These are phyloP conservation scores for Micronycteris hirsuta DNA, from an alignment of 2,113 vertebrate species.

Conservation along the genomic window DNA sequence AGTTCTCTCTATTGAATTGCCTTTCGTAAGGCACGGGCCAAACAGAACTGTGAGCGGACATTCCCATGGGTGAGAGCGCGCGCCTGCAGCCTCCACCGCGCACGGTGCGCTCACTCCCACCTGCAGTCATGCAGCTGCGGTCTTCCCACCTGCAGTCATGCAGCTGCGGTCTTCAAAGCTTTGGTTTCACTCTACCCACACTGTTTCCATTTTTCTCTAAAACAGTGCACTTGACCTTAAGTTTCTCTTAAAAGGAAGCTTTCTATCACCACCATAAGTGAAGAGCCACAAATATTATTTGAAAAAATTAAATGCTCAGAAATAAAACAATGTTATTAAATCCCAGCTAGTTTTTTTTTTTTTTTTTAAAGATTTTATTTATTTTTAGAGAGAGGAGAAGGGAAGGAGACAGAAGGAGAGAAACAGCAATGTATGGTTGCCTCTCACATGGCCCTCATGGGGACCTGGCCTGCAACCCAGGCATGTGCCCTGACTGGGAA, in stretches of 20 bases:
- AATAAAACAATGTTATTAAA: not conserved
- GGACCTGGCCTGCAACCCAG: too few relatives aligned
- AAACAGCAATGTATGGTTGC: too few relatives aligned
- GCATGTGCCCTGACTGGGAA: too few relatives aligned
- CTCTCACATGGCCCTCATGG: too few relatives aligned
- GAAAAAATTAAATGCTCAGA: not conserved
- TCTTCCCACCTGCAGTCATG: too few relatives aligned
- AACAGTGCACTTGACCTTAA: not conserved
- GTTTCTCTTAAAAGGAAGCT: not conserved
- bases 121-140: too few relatives aligned
- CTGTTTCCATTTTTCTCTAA: not conserved
- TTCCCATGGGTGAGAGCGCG: fast-evolving
- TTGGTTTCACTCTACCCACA: not conserved
- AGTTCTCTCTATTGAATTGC: not conserved
- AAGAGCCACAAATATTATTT: not conserved
- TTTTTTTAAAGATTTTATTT: too few relatives aligned
- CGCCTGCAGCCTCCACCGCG: fast-evolving
- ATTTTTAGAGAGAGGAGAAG: too few relatives aligned
- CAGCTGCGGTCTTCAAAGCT: not conserved
- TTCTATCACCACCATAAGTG: not conserved
- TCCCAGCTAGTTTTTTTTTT: too few relatives aligned
- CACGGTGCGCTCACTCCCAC: too few relatives aligned
- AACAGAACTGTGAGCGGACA: not conserved
- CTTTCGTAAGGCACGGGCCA: not conserved
- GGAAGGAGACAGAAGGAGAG: too few relatives aligned